Base-by-base conservation (phyloP, 2,888 invertebrate genomes). In the Aleiodes leptofemur region DNA sequence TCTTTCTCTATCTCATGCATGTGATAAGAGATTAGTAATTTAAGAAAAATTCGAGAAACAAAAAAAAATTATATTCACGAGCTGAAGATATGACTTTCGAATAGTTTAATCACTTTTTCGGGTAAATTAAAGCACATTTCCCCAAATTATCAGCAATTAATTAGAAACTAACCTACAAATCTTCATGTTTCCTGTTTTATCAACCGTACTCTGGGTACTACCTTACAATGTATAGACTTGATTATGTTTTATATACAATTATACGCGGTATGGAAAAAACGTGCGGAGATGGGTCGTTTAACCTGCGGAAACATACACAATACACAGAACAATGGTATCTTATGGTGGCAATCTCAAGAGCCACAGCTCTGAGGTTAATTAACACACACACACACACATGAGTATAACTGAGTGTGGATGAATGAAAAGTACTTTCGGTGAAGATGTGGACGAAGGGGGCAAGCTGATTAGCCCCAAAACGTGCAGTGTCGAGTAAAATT, bases 321-420 rank as follows among this genome's bases (percentile, higher is more conserved):
- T 66, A 23, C 16, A 71, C 51, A 38, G 69, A 78, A 80, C 80
- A 80, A 80, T 87, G 85, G 84, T 87, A 86, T 87, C 86, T 84
- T 79, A 81, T 82, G 77, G 80, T 83, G 79, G 16, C 31, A 81
- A 86, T 87, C 86, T 87, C 83, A 9, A 43, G 43, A 43, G 83
- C 83, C 81, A n/a, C 23, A 48, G 31, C 51, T 9, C 23, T n/a
- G 72, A 84, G 85, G 85, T 86, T 86, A 87, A 87, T 87, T 88
- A 87, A 86, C 85, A 84, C 86, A 43, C 43, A 43, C 43, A 43
- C 7, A n/a, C n/a, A 43, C 43, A 43, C 11, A 11, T 43, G 78
- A 74, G 51, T 2, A 9, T 4, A 64, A 59, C 43, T 16, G 43
- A 61, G 23, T 31, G n/a, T 31, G n/a, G 29, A 55, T n/a, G 38